Evolutionary conservation across 2,797 vertebrate genomes (phyloP), one percentile per base, ranked within the genome.

Genomic region (Esox masquinongy): DNA sequence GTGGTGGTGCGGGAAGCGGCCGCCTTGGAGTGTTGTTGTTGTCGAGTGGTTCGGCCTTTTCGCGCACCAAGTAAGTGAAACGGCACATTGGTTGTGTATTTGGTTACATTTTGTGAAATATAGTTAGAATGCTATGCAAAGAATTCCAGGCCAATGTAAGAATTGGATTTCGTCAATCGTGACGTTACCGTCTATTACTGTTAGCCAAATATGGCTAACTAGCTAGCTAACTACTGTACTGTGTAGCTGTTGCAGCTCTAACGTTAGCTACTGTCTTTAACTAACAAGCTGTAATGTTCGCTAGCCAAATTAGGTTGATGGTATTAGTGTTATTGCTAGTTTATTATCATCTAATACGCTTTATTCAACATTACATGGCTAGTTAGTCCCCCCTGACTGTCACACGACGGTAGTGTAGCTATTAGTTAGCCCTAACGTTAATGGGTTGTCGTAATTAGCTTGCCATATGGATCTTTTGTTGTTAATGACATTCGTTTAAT

Each of bases 21-120:
- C 81, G 86, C 74, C 49, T 78, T 74, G 77, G 83, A 79, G 59
- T 79, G 63, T 78, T 80, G 84, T 78, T 68, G 67, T 82, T 61
- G 9, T 61, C 8, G n/a, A 61, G 72, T 73, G 77, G 78, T 85
- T 88, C 81, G 79, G 87, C 78, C 81, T 87, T 87, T 88, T 84
- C 82, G 73, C 83, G 86, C 85, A 87, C 84, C 90, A 90, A 88
- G 90, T 92, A 88, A 88, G 91, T 88, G 17, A 0, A 24, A 1
- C 56, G 19, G 68, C 61, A 31, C 49, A 14, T 50, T 36, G 31
- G 49, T 49, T 70, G 11, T 29, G 19, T 69, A 8, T 39, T 53
- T 16, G n/a, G 29, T 12, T 15, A 24, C 6, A 5, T 24, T 19
- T 69, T 69, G 39, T 47, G 67, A 69, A 69, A 47, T 69, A 8